Evolutionary conservation across 2,888 invertebrate genomes (phyloP).

Genomic region (Rhodophaea formosa): DNA sequence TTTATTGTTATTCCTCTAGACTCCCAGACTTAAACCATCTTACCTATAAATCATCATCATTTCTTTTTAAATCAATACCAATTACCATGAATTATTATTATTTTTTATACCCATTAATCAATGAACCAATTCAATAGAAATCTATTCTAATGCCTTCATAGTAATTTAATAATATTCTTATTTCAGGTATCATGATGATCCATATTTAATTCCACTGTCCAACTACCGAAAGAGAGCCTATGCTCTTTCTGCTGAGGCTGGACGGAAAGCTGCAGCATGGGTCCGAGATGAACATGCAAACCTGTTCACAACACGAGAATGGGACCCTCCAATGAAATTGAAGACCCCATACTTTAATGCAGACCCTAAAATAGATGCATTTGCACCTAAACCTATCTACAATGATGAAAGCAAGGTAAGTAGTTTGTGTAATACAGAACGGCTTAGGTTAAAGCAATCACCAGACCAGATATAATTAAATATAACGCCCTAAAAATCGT

Average conservation of each 20-base stretch:
- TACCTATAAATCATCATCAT: too few species aligned
- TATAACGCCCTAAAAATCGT: too few species aligned
- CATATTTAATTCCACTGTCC: conserved; percentile 89
- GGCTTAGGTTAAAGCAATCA: too few species aligned
- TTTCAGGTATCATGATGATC: conserved; percentile 91
- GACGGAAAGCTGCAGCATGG: conserved; percentile 93
- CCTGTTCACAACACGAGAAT: conserved; percentile 83
- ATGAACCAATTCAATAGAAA: too few species aligned
- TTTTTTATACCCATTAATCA: too few species aligned
- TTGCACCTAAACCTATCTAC: conserved; percentile 85
- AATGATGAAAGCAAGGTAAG: conserved; percentile 85
- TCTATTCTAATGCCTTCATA: neutral
- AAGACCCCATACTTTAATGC: conserved; percentile 75
- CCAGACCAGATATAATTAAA: too few species aligned
- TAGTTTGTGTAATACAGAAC: too few species aligned
- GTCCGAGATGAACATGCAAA: conserved; percentile 87
- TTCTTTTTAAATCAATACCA: too few species aligned
- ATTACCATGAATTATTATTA: too few species aligned
- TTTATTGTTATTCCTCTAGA: too few species aligned
- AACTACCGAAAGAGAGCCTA: conserved; percentile 85
- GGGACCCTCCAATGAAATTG: conserved; percentile 82
- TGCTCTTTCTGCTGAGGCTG: conserved; percentile 91
- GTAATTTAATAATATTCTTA: neutral
- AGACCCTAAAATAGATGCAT: conserved; percentile 85
- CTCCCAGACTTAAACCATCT: too few species aligned